phyloP scores from a whole-genome alignment of 2,797 vertebrate species.

The Sebastes ruberrimus region DNA sequence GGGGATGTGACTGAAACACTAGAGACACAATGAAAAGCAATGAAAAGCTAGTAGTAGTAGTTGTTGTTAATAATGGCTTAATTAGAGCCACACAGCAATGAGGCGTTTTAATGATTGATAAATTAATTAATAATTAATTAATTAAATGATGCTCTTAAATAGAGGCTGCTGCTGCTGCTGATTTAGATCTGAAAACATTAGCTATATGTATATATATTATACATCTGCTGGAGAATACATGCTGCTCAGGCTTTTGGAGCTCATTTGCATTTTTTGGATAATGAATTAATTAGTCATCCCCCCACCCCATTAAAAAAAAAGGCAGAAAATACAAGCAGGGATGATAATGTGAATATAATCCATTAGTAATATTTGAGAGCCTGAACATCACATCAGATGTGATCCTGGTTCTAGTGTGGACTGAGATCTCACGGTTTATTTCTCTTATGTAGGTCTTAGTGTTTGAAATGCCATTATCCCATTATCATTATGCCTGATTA shows the following conservation, averaged over 20 bases:
- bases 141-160: background rate
- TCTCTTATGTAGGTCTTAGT: too few relatives aligned
- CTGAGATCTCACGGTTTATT: too few relatives aligned
- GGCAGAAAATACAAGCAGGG: conserved; percentile 58
- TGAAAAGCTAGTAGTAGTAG: too few relatives aligned
- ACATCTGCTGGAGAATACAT: conserved; percentile 36
- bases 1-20: conserved; percentile 76
- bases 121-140: background rate
- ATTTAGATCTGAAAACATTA: conserved; percentile 40
- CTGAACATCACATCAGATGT: conserved; percentile 30
- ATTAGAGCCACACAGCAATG: background rate
- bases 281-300: conserved; percentile 84
- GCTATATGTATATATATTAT: background rate
- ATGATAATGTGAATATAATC: conserved; percentile 64
- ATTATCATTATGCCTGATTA: too few relatives aligned
- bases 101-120: background rate
- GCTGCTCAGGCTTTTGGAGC: conserved; percentile 57
- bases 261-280: conserved; percentile 84
- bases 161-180: background rate
- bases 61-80: conserved; percentile 40
- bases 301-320: conserved; percentile 72
- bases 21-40: conserved; percentile 40
- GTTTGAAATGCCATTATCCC: too few relatives aligned
- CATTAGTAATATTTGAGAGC: conserved; percentile 64
- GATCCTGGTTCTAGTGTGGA: background rate